Base-by-base conservation (phyloP, 2,888 invertebrate species). In the Drosophila ezoana region DNA sequence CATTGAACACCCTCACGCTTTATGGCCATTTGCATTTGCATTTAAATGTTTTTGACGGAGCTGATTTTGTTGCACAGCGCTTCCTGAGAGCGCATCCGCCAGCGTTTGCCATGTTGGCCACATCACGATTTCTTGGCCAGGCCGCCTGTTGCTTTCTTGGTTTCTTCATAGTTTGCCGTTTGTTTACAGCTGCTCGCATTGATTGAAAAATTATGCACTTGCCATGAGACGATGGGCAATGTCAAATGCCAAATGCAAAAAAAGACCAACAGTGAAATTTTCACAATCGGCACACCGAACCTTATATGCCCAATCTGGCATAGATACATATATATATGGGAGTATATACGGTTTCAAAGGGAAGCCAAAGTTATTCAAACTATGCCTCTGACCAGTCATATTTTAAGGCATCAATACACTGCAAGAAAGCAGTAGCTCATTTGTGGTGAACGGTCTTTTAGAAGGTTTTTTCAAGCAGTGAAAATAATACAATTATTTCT, bases 141-240 rank as follows among this genome's bases (percentile, higher is more conserved):
- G 43, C 63, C 79, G 79, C 74, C 79, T 73, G 72, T 73, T 73
- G 78, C 52, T 62, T 73, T 43, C 49, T 44, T 65, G 38, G 37
- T 14, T 14, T 28, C 52, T 48, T 48, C 71, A 52, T 56, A 57
- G 79, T 70, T 65, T 78, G 76, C 43, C 87, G 82, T 89, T 88
- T 84, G 83, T 60, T 89, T 84, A 89, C 89, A 89, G 89, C 87
- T 84, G 89, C 83, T 87, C 68, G 87, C 82, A 84, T 89, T 85
- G 84, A 85, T 85, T 85, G 84, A 85, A 85, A 85, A 85, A 85
- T 85, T 85, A 85, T 85, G 84, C 84, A 85, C 84, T 85, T 85
- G 84, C 89, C 85, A 89, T 80, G 84, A 28, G 28, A 76, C 82
- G 83, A 76, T 86, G 89, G 87, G 81, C 86, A 85, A 79, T 76